phyloP scores from a whole-genome alignment of 2,113 vertebrate species.

The Gambusia affinis region DNA sequence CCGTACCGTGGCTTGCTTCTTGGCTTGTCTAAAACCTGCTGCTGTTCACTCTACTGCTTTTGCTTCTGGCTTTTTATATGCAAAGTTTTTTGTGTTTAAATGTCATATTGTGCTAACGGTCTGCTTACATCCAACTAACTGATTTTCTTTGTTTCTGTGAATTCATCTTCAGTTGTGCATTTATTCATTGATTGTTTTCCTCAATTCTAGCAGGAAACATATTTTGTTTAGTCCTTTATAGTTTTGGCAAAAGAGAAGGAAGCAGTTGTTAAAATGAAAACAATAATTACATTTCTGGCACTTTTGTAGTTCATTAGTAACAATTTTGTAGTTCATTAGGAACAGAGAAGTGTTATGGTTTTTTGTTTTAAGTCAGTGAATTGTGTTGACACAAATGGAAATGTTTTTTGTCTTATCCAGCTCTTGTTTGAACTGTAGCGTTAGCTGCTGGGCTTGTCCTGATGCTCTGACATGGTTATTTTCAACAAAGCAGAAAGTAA shows the following conservation, averaged over 20 bases:
- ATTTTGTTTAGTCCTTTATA: not conserved
- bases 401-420: too few relatives aligned
- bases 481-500: too few relatives aligned
- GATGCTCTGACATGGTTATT: too few relatives aligned
- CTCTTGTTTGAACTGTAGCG: not conserved
- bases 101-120: not conserved
- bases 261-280: not conserved
- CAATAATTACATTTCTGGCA: not conserved
- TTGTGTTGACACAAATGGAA: too few relatives aligned
- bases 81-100: not conserved
- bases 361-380: not conserved
- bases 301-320: not conserved
- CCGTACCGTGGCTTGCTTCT: not conserved
- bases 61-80: not conserved
- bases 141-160: slow-evolving; percentile 9
- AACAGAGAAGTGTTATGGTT: not conserved
- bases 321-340: not conserved
- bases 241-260: not conserved
- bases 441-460: not conserved
- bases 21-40: not conserved
- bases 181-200: not conserved
- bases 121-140: slow-evolving; percentile 33
- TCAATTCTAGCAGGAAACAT: not conserved
- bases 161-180: slow-evolving; percentile 1
- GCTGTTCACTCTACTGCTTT: slow-evolving; percentile 28